These are phyloP conservation scores for Sisyra nigra DNA, from an alignment of 2,888 invertebrate species.

Conservation along the genomic window DNA sequence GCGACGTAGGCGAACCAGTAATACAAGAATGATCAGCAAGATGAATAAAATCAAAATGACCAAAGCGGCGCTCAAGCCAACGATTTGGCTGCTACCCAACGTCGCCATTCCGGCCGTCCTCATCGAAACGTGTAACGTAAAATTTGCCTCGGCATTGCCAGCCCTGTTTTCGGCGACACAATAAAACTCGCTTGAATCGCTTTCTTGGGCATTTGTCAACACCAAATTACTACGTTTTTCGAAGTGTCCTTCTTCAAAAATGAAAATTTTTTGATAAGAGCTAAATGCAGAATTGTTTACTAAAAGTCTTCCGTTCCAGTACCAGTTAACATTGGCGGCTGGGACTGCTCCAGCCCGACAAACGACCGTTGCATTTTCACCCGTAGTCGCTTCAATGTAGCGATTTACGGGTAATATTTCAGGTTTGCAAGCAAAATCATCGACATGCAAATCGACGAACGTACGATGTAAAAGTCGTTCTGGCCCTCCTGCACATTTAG, in stretches of 20 bases:
- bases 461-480: conserved; percentile 50
- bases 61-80: conserved; percentile 67
- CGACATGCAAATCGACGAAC: conserved; percentile 59
- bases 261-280: conserved; percentile 56
- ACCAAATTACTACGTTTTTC: conserved; percentile 62
- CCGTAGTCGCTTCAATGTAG: conserved; percentile 61
- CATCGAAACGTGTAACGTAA: conserved; percentile 68
- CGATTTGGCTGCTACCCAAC: conserved; percentile 70
- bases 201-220: conserved; percentile 67
- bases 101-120: conserved; percentile 65
- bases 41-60: conserved; percentile 63
- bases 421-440: conserved; percentile 77
- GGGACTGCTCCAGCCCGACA: conserved; percentile 73
- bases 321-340: conserved; percentile 69
- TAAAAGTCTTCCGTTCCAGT: conserved; percentile 66
- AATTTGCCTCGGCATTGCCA: conserved; percentile 76
- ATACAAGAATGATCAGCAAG: conserved; percentile 51
- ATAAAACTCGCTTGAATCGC: conserved; percentile 70
- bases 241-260: conserved; percentile 59
- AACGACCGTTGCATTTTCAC: conserved; percentile 70
- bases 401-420: conserved; percentile 59
- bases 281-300: conserved; percentile 65
- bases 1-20: conserved; percentile 57
- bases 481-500: conserved; percentile 57
- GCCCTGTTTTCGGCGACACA: conserved; percentile 84